phyloP scores from a whole-genome alignment of 2,113 vertebrate genomes.

The Pseudopipra pipra region DNA sequence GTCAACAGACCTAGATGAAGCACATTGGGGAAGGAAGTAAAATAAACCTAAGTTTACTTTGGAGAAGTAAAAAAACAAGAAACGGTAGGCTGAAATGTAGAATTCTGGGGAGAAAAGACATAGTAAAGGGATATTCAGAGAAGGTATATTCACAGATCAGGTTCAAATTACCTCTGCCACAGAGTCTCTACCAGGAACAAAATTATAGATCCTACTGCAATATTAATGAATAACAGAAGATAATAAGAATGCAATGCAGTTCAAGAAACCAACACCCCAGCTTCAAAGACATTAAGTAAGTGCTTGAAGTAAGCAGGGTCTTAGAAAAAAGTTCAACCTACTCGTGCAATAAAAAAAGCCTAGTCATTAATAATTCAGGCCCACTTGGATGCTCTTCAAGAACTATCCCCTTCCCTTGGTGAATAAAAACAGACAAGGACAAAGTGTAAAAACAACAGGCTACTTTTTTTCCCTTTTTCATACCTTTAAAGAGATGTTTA shows the following conservation, averaged over 20 bases:
- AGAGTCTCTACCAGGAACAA: not conserved
- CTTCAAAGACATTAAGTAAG: not conserved
- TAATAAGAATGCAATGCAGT: not conserved
- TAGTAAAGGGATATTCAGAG: not conserved
- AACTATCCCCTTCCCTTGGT: not conserved
- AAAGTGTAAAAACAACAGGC: not conserved
- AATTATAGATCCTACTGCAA: not conserved
- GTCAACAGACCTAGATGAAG: not conserved
- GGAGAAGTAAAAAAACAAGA: not conserved
- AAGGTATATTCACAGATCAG: not conserved
- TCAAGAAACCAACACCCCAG: not conserved
- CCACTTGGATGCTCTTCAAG: not conserved
- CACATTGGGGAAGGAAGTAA: not conserved
- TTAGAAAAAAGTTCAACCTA: not conserved
- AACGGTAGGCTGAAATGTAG: not conserved
- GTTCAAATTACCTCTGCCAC: not conserved
- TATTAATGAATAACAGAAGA: not conserved
- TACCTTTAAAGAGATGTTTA: not conserved
- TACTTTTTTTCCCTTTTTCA: not conserved
- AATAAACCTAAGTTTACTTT: not conserved
- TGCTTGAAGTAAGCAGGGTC: not conserved
- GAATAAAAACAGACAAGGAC: not conserved
- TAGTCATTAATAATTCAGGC: not conserved
- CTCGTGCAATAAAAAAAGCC: not conserved
- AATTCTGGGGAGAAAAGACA: not conserved